Conservation (phyloP, 2,888 invertebrate species). For the Pseudococcus jackbeardsleyi region DNA sequence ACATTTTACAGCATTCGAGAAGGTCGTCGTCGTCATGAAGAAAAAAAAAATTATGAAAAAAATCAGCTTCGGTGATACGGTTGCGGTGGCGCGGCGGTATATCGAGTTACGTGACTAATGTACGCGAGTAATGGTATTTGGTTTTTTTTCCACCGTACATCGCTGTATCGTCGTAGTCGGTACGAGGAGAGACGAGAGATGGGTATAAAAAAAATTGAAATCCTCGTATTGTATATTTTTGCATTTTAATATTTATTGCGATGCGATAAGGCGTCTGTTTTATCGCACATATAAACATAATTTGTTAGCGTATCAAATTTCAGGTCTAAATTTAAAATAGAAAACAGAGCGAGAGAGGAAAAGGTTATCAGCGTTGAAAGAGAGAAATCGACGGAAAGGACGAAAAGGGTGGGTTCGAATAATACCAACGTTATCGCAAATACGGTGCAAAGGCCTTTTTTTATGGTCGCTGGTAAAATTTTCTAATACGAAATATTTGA, state of each 20-base stretch:
- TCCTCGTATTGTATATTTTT: background rate
- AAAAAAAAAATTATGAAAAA: background rate
- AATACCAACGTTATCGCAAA: background rate
- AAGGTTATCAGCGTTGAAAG: background rate
- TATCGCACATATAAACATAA: conserved; percentile 9
- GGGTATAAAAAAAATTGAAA: background rate
- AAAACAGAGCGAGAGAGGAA: background rate
- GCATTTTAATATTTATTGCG: background rate
- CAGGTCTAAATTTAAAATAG: background rate
- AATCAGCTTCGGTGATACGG: conserved; percentile 2
- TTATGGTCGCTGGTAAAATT: background rate
- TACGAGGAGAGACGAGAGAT: background rate
- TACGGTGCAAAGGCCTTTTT: conserved; percentile 4
- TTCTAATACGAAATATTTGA: background rate
- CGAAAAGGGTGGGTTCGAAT: no score
- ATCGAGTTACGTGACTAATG: conserved; percentile 10
- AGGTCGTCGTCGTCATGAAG: background rate
- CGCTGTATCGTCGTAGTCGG: background rate
- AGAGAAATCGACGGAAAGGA: no score
- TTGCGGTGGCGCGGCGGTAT: background rate
- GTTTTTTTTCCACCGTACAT: background rate
- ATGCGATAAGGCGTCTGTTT: background rate
- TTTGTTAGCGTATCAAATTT: background rate
- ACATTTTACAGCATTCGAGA: conserved; percentile 10
- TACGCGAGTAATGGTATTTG: background rate